Conservation (phyloP, 2,797 vertebrate genomes). For the Siniperca scherzeri region DNA sequence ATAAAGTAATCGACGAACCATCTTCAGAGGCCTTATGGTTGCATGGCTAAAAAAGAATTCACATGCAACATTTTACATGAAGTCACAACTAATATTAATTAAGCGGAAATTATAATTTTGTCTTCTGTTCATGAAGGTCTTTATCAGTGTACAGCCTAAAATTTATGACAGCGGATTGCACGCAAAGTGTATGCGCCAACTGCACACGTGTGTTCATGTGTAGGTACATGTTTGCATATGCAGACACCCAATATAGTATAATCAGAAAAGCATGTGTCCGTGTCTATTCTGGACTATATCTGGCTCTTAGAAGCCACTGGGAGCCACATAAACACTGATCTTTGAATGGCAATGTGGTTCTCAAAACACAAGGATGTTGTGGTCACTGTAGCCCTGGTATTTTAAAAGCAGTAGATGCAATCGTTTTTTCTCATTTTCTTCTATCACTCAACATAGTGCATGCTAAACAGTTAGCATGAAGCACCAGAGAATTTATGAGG, state of each 20-base stretch:
- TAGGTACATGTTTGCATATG: background rate
- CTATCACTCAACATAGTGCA: background rate
- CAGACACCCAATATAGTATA: constrained; percentile 1
- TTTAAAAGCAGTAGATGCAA: constrained; percentile 8
- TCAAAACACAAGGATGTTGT: constrained; percentile 13
- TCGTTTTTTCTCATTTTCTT: background rate
- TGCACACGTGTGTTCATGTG: background rate
- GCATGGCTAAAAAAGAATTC: background rate
- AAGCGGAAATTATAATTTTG: background rate
- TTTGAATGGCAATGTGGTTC: background rate
- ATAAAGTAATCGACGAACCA: background rate
- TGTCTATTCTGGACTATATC: background rate
- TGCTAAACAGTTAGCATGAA: background rate
- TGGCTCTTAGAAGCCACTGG: constrained; percentile 11
- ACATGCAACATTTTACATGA: background rate
- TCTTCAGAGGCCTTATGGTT: background rate
- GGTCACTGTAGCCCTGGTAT: background rate
- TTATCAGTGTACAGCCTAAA: background rate
- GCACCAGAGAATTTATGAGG: constrained; percentile 15
- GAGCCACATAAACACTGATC: constrained; percentile 13
- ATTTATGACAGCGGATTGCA: background rate
- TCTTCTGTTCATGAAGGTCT: background rate
- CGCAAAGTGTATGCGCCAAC: background rate
- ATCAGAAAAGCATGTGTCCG: constrained; percentile 3
- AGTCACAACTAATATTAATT: background rate